These are phyloP conservation scores for Blennius ocellaris DNA, from an alignment of 2,113 vertebrate genomes.

Conservation along the genomic window DNA sequence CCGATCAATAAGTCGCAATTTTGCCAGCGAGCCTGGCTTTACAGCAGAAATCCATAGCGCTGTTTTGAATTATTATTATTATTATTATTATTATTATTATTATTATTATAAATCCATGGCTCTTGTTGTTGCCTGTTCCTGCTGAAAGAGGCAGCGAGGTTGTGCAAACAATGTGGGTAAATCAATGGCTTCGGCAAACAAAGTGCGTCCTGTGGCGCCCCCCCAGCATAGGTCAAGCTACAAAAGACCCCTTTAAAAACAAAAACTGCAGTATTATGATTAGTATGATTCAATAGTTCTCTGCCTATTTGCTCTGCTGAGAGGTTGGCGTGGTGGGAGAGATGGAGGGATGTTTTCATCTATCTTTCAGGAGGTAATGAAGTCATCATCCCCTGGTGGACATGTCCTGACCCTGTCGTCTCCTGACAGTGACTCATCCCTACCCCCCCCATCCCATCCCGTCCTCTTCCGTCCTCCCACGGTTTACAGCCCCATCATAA, in stretches of 20 bases:
- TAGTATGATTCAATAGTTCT: slow-evolving; percentile 59
- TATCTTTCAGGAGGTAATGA: slow-evolving; percentile 67
- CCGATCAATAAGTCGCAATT: slow-evolving; percentile 72
- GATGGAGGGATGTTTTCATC: slow-evolving; percentile 49
- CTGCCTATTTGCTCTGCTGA: slow-evolving; percentile 26
- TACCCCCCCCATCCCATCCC: not conserved
- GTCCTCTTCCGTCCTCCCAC: slow-evolving; percentile 17
- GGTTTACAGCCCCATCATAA: slow-evolving; percentile 66
- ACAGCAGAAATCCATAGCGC: slow-evolving; percentile 67
- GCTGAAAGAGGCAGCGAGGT: slow-evolving; percentile 54
- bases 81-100: slow-evolving; percentile 63
- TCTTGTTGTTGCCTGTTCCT: slow-evolving; percentile 50
- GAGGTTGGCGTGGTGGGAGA: slow-evolving; percentile 26
- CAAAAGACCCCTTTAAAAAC: not conserved
- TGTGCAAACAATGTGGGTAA: slow-evolving; percentile 70
- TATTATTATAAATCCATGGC: slow-evolving; percentile 56
- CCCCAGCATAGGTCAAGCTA: slow-evolving; percentile 53
- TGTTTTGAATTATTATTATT: slow-evolving; percentile 74
- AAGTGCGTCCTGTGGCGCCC: slow-evolving; percentile 45
- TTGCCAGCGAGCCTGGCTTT: slow-evolving; percentile 56
- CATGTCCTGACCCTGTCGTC: slow-evolving; percentile 50
- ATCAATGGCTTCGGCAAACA: slow-evolving; percentile 70
- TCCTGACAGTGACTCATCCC: slow-evolving; percentile 57
- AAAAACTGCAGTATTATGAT: slow-evolving; percentile 40
- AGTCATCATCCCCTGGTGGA: slow-evolving; percentile 57